Evolutionary conservation across 2,888 invertebrate species (phyloP), one percentile per base, ranked within the genome.

Genomic region (Macropis europaea): DNA sequence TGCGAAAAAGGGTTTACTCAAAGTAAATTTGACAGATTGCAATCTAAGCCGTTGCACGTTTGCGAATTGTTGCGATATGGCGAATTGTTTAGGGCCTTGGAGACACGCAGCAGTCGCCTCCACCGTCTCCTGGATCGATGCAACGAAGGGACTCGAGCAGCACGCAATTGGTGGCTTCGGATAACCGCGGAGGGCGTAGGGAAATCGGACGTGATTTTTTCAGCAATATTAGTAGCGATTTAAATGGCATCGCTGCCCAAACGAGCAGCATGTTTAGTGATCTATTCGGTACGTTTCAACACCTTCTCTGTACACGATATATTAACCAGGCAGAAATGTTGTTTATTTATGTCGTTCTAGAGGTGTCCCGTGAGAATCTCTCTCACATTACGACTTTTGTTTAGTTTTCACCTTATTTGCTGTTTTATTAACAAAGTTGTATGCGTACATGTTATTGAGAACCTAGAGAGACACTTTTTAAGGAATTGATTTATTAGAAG

Each of bases 201-300:
- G 86, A 87, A 1, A 94, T 94, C 13, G 94, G 95, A 52, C 92
- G 96, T 56, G 95, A 96, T 91, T 96, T 98, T 91, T 95, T 98
- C 91, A 95, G 97, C 70, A 95, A 97, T 85, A 95, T 99, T 87
- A 97, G 97, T 86, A 97, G 95, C 28, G 98, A 99, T 89, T 92
- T 99, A 59, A 97, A 97, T 88, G 97, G 97, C 5, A 93, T 97
- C 50, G 97, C 98, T 17, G 95, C 97, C 0, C 97, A 98, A 76
- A 98, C 97, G 0, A 94, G 96, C 13, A 97, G 95, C 89, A 97
- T 98, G 94, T 96, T 99, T 88, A 97, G 97, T 60, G 98, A 97
- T 89, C 93, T 99, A 83, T 98, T 99, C 90, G 97, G 98, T 89
- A 92, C 57, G 84, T 60, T 36, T 3, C 0, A 4, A 28, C 7